phyloP scores from a whole-genome alignment of 1,140 invertebrate genomes.

The Carposina sasakii region DNA sequence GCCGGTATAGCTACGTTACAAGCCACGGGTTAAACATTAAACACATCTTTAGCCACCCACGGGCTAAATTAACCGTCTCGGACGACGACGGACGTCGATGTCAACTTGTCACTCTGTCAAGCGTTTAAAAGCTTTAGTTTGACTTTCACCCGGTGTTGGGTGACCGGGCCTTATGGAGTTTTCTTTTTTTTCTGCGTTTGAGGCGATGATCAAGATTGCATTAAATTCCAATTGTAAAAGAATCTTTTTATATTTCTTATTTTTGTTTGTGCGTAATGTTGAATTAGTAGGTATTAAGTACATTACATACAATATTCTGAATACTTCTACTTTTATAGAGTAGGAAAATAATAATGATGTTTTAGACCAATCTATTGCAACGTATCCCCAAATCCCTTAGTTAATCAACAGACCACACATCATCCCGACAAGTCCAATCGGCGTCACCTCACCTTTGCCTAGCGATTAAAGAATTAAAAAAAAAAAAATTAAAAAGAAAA shows the following conservation, averaged over 20 bases:
- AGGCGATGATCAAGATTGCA: background rate
- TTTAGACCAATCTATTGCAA: no score
- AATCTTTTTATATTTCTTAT: no score
- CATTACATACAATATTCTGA: no score
- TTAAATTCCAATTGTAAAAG: no score
- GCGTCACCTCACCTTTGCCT: background rate
- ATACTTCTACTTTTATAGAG: no score
- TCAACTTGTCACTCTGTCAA: conserved; percentile 44
- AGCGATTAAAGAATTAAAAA: conserved; percentile 17
- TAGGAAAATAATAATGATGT: no score
- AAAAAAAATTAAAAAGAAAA: conserved; percentile 22
- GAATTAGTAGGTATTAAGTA: no score
- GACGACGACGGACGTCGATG: conserved; percentile 43
- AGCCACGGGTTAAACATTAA: no score
- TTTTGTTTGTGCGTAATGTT: no score
- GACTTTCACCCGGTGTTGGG: conserved; percentile 47
- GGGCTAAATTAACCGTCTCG: conserved; percentile 48
- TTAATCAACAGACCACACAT: no score
- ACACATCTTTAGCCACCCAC: conserved; percentile 46
- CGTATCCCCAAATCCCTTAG: no score
- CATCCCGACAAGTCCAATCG: background rate
- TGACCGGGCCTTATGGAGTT: conserved; percentile 28
- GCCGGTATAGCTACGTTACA: no score
- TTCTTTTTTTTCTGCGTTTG: conserved; percentile 19
- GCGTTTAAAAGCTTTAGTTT: conserved; percentile 37